Evolutionary conservation across 35 echinoderm and acorn worm genomes (phyloP), one percentile per base, ranked within the genome.

Genomic region (Hemicentrotus pulcherrimus): DNA sequence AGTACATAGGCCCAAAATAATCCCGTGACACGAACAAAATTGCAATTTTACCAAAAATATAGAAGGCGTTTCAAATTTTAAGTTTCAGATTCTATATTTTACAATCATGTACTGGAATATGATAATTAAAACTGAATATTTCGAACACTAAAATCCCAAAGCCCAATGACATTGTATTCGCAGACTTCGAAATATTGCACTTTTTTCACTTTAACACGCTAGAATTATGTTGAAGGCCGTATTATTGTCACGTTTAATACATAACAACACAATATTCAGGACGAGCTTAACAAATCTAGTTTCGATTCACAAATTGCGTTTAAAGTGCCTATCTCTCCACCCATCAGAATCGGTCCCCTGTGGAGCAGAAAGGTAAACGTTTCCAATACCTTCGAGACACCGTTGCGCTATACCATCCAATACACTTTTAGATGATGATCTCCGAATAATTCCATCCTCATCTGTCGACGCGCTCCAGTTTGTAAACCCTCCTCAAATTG

Each of bases 351-450:
- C 19, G 28, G 65, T 78, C 19, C 65, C 19, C 65, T 6, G 28
- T 78, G 65, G 65, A 78, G 65, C 65, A 28, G 65, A n/a, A 78
- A 78, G 65, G 22, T 28, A 78, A 78, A 78, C 22, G 65, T 22
- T 78, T 28, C 65, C 65, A 78, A 78, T 78, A 78, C 65, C 65
- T 78, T 18, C 18, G 65, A 28, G 88, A 90, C 88, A 14, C 32
- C 32, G 88, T 90, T 90, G 45, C 46, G 14, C 88, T 47, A 41
- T 41, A 90, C n/a, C 88, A 90, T 46, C 46, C 46, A 90, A 90
- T 90, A 90, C 88, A 32, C 32, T 90, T 90, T 90, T 90, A 90
- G 88, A 90, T 90, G 32, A 10, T 45, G 46, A 90, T 90, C 88
- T 90, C 88, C 88, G 88, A 90, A 45, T 45, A 13, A 41, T 78